A percentile compares a stretch with the other conserved stretches of the same genome.
phyloP scores from a whole-genome alignment of 1,140 invertebrate genomes.

The Orchesella cincta region DNA sequence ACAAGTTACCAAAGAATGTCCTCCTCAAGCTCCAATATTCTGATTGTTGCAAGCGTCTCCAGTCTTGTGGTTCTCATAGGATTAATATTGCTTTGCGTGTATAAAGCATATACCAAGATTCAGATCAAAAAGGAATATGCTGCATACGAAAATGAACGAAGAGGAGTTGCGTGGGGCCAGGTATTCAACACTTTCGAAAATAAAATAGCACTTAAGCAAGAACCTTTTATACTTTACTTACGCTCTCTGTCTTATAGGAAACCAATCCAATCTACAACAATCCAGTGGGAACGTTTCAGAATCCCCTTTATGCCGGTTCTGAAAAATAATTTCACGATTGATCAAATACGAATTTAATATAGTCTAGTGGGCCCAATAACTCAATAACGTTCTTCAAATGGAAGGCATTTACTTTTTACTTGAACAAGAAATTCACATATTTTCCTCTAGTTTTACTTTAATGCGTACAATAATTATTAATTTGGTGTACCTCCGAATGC shows the following conservation, averaged over 20 bases:
- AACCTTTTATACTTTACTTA: neutral
- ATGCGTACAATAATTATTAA: too few relatives aligned
- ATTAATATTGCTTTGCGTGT: constrained; percentile 1
- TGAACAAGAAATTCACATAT: too few relatives aligned
- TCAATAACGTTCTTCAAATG: too few relatives aligned
- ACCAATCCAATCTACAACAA: constrained; percentile 28
- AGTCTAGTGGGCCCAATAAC: too few relatives aligned
- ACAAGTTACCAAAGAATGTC: constrained; percentile 39
- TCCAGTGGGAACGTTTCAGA: constrained; percentile 28
- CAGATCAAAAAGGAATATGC: constrained; percentile 28
- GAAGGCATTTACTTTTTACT: too few relatives aligned
- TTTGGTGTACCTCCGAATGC: too few relatives aligned
- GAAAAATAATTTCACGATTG: too few relatives aligned
- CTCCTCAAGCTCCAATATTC: constrained; percentile 28
- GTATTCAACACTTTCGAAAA: neutral
- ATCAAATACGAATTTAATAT: too few relatives aligned
- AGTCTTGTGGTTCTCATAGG: constrained; percentile 18
- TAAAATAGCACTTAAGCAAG: neutral
- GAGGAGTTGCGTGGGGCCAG: constrained; percentile 4
- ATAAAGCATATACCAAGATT: neutral
- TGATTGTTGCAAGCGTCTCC: constrained; percentile 23
- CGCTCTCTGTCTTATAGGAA: neutral
- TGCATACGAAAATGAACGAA: constrained; percentile 4
- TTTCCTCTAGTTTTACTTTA: too few relatives aligned
- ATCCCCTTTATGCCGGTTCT: constrained; percentile 33